Evolutionary conservation across 2,797 vertebrate species (phyloP).

Genomic region (Sus cebifrons): DNA sequence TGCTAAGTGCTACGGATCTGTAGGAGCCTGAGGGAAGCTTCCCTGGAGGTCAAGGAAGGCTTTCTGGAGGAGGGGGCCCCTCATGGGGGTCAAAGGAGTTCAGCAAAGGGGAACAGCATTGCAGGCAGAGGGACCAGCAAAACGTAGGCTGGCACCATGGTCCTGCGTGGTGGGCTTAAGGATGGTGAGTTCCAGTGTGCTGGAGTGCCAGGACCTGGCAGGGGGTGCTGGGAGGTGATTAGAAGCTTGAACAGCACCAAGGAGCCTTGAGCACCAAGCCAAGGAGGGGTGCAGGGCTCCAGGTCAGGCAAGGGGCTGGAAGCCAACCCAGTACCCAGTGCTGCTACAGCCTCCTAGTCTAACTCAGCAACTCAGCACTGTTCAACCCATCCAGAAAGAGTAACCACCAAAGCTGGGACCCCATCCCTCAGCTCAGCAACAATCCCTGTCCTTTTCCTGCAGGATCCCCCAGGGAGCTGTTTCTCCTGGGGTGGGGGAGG

Average conservation of each 20-base stretch:
- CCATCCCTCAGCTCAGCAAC: fast-evolving
- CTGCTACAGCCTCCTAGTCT: background rate
- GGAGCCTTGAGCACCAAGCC: background rate
- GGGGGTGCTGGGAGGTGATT: background rate
- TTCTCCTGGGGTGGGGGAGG: background rate
- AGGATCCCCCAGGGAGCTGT: background rate
- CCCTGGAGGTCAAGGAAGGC: background rate
- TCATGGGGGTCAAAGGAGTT: background rate
- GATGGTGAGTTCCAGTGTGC: too few species aligned
- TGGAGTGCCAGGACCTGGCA: background rate
- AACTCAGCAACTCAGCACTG: background rate
- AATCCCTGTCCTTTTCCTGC: background rate
- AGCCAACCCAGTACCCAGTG: background rate
- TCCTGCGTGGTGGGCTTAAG: fast-evolving
- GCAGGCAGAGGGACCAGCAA: background rate
- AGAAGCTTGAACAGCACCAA: background rate
- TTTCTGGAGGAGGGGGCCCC: background rate
- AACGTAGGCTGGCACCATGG: fast-evolving
- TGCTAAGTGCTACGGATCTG: background rate
- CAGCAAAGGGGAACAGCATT: background rate
- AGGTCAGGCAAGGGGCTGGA: background rate
- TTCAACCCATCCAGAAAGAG: too few species aligned
- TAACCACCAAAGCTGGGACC: background rate
- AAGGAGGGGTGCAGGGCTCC: background rate
- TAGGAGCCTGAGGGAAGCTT: background rate